Evolutionary conservation across 2,888 invertebrate genomes (phyloP).

Genomic region (Lumbricus terrestris): DNA sequence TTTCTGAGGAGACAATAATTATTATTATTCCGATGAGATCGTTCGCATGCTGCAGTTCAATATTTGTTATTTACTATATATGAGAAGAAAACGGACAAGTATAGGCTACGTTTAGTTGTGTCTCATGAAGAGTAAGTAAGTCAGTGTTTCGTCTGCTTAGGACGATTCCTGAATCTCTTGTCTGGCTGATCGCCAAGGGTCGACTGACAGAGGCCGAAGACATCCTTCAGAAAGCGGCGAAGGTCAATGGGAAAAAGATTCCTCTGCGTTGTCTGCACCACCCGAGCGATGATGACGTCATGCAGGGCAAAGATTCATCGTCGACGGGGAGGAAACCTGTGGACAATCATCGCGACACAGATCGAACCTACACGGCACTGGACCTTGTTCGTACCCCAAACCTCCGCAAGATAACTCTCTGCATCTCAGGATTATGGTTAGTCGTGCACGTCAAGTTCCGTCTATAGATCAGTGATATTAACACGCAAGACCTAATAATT

Average conservation of each 20-base stretch:
- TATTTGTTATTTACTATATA: too few relatives aligned
- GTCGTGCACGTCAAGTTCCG: not conserved
- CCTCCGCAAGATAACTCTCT: slow-evolving; percentile 39
- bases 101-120: not conserved
- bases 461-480: not conserved
- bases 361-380: slow-evolving; percentile 36
- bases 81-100: too few relatives aligned
- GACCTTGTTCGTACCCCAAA: slow-evolving; percentile 38
- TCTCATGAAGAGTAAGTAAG: too few relatives aligned
- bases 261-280: slow-evolving; percentile 36
- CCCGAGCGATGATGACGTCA: slow-evolving; percentile 22
- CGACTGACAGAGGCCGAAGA: slow-evolving; percentile 38
- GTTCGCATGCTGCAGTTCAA: too few relatives aligned
- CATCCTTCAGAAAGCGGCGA: slow-evolving; percentile 37
- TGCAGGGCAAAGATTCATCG: not conserved
- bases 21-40: too few relatives aligned
- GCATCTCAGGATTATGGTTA: slow-evolving; percentile 37
- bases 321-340: not conserved
- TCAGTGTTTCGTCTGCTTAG: too few relatives aligned
- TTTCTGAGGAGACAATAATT: too few relatives aligned
- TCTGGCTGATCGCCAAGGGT: slow-evolving; percentile 40
- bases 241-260: slow-evolving; percentile 34
- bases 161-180: slow-evolving; percentile 40
- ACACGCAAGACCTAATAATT: too few relatives aligned
- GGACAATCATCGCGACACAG: not conserved